Evolutionary conservation across 1,140 invertebrate species (phyloP).

Genomic region (Cherax quadricarinatus): DNA sequence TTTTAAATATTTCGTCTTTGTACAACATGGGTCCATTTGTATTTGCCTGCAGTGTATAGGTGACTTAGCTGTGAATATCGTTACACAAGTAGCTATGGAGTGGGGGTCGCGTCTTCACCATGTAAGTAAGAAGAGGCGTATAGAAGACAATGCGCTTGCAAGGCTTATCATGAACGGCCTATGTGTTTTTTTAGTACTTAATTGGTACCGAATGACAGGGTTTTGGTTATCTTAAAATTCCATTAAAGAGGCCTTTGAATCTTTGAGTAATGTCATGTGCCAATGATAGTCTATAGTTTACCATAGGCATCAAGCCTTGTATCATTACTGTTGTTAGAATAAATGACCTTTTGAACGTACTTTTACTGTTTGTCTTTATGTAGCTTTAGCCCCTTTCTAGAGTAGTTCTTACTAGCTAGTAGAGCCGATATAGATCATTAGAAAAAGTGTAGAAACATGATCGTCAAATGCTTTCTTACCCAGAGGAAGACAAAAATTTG

Average conservation of each 20-base stretch:
- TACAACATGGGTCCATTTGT: conserved; percentile 60
- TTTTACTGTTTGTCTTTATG: conserved; percentile 72
- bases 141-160: conserved; percentile 65
- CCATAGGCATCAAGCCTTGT: conserved; percentile 71
- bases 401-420: conserved; percentile 54
- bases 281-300: conserved; percentile 72
- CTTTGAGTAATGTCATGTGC: conserved; percentile 68
- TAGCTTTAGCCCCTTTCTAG: conserved; percentile 71
- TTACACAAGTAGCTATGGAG: conserved; percentile 41
- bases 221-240: conserved; percentile 62
- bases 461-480: conserved; percentile 34
- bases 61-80: conserved; percentile 33
- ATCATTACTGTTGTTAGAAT: conserved; percentile 72
- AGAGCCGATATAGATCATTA: conserved; percentile 61
- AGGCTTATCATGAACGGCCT: conserved; percentile 64
- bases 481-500: conserved; percentile 30
- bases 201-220: conserved; percentile 69
- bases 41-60: conserved; percentile 48
- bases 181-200: conserved; percentile 51
- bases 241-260: conserved; percentile 62
- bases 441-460: conserved; percentile 37
- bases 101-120: conserved; percentile 33
- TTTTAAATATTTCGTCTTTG: conserved; percentile 41
- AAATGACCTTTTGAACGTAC: conserved; percentile 71
- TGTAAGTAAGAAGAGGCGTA: conserved; percentile 24